A percentile compares a stretch with the other conserved stretches of the same genome.
phyloP scores from a whole-genome alignment of 2,113 vertebrate species.

The Neodontobutis hainanensis region DNA sequence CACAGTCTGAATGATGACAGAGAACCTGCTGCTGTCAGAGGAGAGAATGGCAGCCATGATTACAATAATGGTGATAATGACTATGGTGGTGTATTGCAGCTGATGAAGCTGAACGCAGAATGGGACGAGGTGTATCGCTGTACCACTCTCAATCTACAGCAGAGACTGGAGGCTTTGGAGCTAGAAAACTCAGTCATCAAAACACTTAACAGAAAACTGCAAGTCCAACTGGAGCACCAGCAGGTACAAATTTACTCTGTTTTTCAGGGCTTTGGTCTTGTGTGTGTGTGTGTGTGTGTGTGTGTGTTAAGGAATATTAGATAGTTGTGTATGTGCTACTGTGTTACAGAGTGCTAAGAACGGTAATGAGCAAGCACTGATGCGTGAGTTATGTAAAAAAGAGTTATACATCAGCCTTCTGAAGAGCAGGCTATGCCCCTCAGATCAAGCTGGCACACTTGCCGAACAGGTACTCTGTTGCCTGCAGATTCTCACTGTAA shows the following conservation, averaged over 20 bases:
- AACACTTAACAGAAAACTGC: constrained; percentile 75
- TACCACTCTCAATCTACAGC: constrained; percentile 76
- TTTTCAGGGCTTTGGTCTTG: background rate
- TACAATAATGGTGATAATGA: constrained; percentile 14
- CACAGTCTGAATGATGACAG: constrained; percentile 4
- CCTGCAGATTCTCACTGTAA: background rate
- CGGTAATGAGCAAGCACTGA: constrained; percentile 80
- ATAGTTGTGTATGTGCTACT: constrained; percentile 8
- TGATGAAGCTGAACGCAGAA: constrained; percentile 85
- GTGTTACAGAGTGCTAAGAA: constrained; percentile 76
- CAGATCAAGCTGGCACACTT: constrained; percentile 48
- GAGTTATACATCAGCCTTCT: constrained; percentile 75
- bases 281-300: background rate
- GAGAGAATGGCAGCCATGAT: constrained; percentile 4
- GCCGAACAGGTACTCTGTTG: constrained; percentile 56
- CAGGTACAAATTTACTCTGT: constrained; percentile 65
- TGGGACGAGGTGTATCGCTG: constrained; percentile 84
- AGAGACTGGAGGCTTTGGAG: constrained; percentile 68
- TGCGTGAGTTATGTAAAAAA: too few relatives aligned
- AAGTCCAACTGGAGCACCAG: constrained; percentile 80
- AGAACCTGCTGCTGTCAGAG: constrained; percentile 1
- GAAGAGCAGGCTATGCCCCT: constrained; percentile 67
- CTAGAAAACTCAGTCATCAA: constrained; percentile 72
- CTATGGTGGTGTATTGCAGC: constrained; percentile 66
- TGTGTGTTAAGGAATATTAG: background rate